Conservation (phyloP, 2,888 invertebrate genomes). For the Patella caerulea region DNA sequence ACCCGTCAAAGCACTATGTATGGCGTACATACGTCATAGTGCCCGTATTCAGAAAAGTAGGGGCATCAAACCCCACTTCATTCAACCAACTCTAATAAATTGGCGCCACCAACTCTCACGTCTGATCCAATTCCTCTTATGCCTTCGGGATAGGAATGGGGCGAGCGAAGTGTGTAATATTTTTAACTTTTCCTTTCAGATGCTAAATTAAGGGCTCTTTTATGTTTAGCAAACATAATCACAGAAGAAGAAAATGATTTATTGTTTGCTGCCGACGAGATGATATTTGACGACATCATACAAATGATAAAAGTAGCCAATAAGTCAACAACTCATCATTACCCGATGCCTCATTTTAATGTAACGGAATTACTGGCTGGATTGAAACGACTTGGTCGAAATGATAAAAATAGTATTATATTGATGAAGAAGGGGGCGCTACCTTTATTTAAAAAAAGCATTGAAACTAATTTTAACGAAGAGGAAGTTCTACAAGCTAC, state of each 20-base stretch:
- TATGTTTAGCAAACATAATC: conserved; percentile 48
- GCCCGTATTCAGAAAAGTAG: too few relatives aligned
- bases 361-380: conserved; percentile 54
- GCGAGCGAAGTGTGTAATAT: too few relatives aligned
- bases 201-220: too few relatives aligned
- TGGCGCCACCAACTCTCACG: too few relatives aligned
- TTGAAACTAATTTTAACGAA: conserved; percentile 32
- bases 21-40: too few relatives aligned
- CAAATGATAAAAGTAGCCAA: conserved; percentile 39
- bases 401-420: conserved; percentile 52
- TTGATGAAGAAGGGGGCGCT: conserved; percentile 47
- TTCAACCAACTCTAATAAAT: too few relatives aligned
- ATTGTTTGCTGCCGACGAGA: conserved; percentile 41
- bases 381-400: conserved; percentile 51
- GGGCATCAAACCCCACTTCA: too few relatives aligned
- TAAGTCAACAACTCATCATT: conserved; percentile 34
- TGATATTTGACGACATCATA: conserved; percentile 50
- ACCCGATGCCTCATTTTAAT: conserved; percentile 44
- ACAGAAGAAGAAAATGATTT: conserved; percentile 51
- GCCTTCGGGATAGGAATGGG: too few relatives aligned
- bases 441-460: conserved; percentile 32
- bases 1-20: too few relatives aligned
- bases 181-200: too few relatives aligned
- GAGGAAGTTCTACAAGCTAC: conserved; percentile 46
- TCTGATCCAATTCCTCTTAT: too few relatives aligned